Evolutionary conservation across 2,113 vertebrate genomes (phyloP), one percentile per base, ranked within the genome.

Genomic region (Rhea americana): DNA sequence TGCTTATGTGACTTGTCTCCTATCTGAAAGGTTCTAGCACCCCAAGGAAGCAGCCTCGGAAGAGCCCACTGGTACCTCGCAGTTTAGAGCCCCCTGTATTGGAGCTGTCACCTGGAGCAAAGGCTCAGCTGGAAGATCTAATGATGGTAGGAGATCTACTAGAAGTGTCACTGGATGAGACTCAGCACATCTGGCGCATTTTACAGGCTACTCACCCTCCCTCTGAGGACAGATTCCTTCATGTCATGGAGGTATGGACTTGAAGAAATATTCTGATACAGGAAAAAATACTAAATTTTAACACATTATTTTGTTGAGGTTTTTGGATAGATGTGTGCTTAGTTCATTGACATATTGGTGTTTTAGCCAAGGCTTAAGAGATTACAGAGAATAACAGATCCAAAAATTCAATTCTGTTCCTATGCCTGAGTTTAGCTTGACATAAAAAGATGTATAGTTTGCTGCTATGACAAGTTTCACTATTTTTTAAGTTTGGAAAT

Each of bases 61-160:
- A 99, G 97, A 99, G 98, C 30, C 99, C 99, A 1, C 97, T 99
- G 89, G 98, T 99, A 3, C 99, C 99, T 32, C 99, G 99, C 77
- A 99, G 98, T 95, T 97, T 99, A 96, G 99, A 99, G 94, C 99
- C 99, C 6, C 99, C 99, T 1, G 99, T 99, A 11, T 91, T 99
- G 30, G 99, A 99, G 95, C 95, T 99, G 72, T 99, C 99, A 12
- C 96, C 98, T 22, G 98, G 98, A 77, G 99, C 99, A 1, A 99
- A 99, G 93, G 98, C 98, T 83, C 99, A 99, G 94, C 96, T 99
- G 82, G 99, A 99, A 96, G 99, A 99, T 82, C 98, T 99, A 48
- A 99, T 99, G 99, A 99, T 99, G 99, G 97, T 99, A 76, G 99
- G 99, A 72, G 99, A 99, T 95, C 98, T 99, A 8, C 96, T 99